Base-by-base conservation (phyloP, 2,113 vertebrate species). In the Mastomys natalensis region DNA sequence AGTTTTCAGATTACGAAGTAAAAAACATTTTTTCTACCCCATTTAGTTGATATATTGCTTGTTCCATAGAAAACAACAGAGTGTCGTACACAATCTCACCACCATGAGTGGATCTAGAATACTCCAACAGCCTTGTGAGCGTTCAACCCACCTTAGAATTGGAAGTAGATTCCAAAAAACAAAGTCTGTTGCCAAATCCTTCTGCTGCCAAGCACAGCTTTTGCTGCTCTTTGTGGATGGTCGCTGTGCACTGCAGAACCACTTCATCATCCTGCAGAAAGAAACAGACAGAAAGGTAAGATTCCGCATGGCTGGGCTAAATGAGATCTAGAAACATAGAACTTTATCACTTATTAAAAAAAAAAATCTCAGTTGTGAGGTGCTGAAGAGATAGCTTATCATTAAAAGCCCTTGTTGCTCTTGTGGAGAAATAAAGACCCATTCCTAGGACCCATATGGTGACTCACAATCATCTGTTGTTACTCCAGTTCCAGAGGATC, bases 131-230 rank as follows among this genome's bases (percentile, higher is more conserved):
- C 77, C 51, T 64, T 78, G 64, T 15, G 48, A 74, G 95, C 72
- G 34, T 11, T 91, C 37, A 45, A 24, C 98, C 62, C 97, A 99
- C 99, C 99, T 99, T 99, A 78, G 99, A 99, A 98, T 99, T 99
- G 37, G 99, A 99, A 51, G 99, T 99, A 74, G 99, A 99, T 98
- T 99, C 99, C 89, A 99, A 98, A 98, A 99, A 99, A 97, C 99
- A 99, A 91, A 99, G 99, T 96, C 99, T 98, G 99, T 99, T 99
- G 97, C 99, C 99, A 86, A 99, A 99, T 91, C 99, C 99, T 98
- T 99, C 99, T 9, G 99, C 99, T 73, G 99, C 99, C 97, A 99
- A 98, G 94, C 99, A 99, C 19, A 99, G 96, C 78, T 99, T 99
- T 98, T 99, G 99, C 89, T 99, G 99, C 88, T 99, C 99, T 96